A percentile compares a stretch with the other conserved stretches of the same genome.
These are phyloP conservation scores for Megaceryle maxima DNA, from an alignment of 2,113 vertebrate species.

Conservation along the genomic window DNA sequence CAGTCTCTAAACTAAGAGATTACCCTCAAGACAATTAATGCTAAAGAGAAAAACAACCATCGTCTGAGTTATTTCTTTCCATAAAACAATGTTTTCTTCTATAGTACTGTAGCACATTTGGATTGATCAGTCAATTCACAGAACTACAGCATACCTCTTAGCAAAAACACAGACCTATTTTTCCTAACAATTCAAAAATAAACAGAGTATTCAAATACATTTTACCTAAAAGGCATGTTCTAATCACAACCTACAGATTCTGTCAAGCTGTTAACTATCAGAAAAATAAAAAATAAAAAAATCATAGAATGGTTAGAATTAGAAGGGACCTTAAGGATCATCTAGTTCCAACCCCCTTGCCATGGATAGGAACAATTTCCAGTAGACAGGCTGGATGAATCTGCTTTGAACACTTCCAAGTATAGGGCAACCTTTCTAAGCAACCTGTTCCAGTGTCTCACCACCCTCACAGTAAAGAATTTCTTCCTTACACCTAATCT, in stretches of 20 bases:
- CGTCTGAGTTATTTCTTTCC: background rate
- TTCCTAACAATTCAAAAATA: background rate
- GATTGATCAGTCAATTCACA: background rate
- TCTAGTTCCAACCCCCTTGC: no score
- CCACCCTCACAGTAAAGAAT: no score
- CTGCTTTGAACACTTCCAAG: no score
- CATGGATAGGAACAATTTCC: no score
- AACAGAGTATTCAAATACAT: background rate
- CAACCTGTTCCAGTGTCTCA: background rate
- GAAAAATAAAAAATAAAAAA: background rate
- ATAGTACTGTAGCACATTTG: background rate
- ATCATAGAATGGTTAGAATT: background rate
- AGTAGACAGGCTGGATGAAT: no score
- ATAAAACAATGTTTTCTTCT: background rate
- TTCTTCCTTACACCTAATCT: no score
- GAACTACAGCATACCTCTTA: background rate
- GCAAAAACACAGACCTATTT: background rate
- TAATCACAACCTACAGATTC: background rate
- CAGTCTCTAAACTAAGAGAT: background rate
- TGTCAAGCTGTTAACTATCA: background rate
- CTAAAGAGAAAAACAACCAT: background rate
- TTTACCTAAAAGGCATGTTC: background rate
- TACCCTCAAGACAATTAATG: background rate
- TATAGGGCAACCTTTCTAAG: no score
- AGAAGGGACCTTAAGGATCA: background rate